phyloP scores from a whole-genome alignment of 2,113 vertebrate genomes.

The Anthoscopus minutus region DNA sequence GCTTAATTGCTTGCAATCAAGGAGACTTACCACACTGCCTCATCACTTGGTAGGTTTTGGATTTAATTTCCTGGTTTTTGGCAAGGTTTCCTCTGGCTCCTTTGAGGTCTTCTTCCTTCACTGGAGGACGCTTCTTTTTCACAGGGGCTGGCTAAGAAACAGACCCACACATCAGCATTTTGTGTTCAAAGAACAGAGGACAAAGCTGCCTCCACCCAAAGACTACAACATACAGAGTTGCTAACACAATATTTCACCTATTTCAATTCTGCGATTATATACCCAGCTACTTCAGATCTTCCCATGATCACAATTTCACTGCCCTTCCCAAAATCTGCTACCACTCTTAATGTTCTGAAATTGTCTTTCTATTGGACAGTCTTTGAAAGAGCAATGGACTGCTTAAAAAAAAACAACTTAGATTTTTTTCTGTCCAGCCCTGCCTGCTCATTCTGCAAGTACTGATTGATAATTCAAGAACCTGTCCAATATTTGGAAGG shows the following conservation, averaged over 20 bases:
- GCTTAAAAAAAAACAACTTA: background rate
- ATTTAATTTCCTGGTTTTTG: constrained; percentile 88
- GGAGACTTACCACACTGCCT: constrained; percentile 84
- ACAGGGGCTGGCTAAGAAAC: constrained; percentile 65
- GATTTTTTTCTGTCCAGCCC: background rate
- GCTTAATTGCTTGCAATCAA: background rate
- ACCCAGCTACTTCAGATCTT: background rate
- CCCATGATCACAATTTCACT: background rate
- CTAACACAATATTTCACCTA: background rate
- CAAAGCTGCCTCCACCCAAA: background rate
- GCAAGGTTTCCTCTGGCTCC: constrained; percentile 88
- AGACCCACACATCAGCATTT: background rate
- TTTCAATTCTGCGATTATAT: background rate
- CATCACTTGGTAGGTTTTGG: constrained; percentile 98
- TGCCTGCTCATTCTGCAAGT: background rate
- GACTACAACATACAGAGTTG: background rate
- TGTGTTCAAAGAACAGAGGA: background rate
- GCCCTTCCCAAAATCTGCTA: background rate
- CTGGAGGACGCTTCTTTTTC: constrained; percentile 91
- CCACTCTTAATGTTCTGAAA: background rate
- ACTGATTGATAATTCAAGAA: background rate
- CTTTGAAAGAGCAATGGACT: background rate
- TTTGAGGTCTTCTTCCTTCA: constrained; percentile 95
- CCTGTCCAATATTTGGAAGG: background rate
- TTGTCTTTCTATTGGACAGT: background rate